Conservation (phyloP, 2,888 invertebrate species). For the Platycheirus rosarum region DNA sequence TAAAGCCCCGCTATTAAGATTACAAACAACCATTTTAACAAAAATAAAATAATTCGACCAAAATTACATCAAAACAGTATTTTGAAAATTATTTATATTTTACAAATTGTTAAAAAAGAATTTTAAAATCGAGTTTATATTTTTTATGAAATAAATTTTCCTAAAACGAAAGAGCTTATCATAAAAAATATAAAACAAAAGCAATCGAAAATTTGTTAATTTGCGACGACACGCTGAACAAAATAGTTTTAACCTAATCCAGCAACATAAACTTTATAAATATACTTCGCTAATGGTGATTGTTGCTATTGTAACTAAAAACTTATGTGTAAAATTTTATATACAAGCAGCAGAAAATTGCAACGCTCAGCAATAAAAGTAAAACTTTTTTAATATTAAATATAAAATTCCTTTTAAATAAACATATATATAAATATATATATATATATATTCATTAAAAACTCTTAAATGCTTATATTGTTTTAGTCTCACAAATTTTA, state of each 20-base stretch:
- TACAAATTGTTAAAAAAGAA: slow-evolving; percentile 47
- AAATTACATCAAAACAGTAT: slow-evolving; percentile 37
- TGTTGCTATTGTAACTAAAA: slow-evolving; percentile 5
- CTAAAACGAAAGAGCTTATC: slow-evolving; percentile 74
- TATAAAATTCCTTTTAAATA: too few species aligned
- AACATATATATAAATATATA: slow-evolving; percentile 11
- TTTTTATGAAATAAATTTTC: slow-evolving; percentile 75
- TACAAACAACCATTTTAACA: slow-evolving; percentile 13
- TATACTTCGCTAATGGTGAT: slow-evolving; percentile 29
- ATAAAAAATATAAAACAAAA: slow-evolving; percentile 76
- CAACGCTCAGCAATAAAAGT: slow-evolving; percentile 37
- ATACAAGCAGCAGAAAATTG: slow-evolving; percentile 17
- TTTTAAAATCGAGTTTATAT: slow-evolving; percentile 64
- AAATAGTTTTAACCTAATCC: slow-evolving; percentile 60
- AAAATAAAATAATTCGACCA: slow-evolving; percentile 64
- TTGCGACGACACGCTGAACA: slow-evolving; percentile 70
- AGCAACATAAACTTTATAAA: slow-evolving; percentile 70
- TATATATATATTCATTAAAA: too few species aligned
- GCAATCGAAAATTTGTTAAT: slow-evolving; percentile 60
- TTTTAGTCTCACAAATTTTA: too few species aligned
- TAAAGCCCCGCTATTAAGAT: slow-evolving; percentile 60
- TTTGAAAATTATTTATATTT: slow-evolving; percentile 36
- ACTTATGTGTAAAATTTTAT: slow-evolving; percentile 24
- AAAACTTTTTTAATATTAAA: slow-evolving; percentile 13
- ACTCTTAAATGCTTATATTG: too few species aligned